These are phyloP conservation scores for Sphaerophoria rueppellii DNA, from an alignment of 2,888 invertebrate species.

Conservation along the genomic window DNA sequence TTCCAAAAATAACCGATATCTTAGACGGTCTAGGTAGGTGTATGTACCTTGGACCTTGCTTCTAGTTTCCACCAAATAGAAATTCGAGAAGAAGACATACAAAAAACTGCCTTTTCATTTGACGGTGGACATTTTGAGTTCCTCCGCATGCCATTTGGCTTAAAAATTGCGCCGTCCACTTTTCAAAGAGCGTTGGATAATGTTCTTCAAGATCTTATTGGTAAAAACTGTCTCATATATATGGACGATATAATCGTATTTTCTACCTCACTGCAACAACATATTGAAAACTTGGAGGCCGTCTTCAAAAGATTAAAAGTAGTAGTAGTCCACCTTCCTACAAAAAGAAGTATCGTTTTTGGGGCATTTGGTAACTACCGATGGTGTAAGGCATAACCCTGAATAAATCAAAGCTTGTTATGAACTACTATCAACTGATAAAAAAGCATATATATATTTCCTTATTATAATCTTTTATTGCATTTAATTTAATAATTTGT, in stretches of 20 bases:
- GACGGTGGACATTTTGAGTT: no score
- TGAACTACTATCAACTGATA: no score
- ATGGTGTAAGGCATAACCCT: background rate
- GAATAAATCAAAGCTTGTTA: background rate
- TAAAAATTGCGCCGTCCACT: slow-evolving; percentile 36
- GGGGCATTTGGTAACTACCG: background rate
- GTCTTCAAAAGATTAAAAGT: background rate
- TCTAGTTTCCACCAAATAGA: slow-evolving; percentile 77
- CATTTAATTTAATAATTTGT: no score
- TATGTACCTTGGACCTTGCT: slow-evolving; percentile 73
- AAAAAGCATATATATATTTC: no score
- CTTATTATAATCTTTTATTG: no score
- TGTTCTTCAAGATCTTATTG: slow-evolving; percentile 72
- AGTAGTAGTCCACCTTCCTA: background rate
- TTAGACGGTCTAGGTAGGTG: slow-evolving; percentile 74
- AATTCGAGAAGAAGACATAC: slow-evolving; percentile 69
- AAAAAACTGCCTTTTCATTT: slow-evolving; percentile 68
- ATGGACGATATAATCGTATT: slow-evolving; percentile 48
- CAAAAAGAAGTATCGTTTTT: background rate
- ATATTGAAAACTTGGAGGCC: slow-evolving; percentile 1
- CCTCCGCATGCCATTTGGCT: no score
- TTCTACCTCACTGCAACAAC: slow-evolving; percentile 41
- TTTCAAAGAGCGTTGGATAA: slow-evolving; percentile 73
- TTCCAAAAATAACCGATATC: slow-evolving; percentile 73
- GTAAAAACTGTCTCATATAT: slow-evolving; percentile 70